Evolutionary conservation across 2,113 vertebrate species (phyloP).

Genomic region (Microcebus tavaratra): DNA sequence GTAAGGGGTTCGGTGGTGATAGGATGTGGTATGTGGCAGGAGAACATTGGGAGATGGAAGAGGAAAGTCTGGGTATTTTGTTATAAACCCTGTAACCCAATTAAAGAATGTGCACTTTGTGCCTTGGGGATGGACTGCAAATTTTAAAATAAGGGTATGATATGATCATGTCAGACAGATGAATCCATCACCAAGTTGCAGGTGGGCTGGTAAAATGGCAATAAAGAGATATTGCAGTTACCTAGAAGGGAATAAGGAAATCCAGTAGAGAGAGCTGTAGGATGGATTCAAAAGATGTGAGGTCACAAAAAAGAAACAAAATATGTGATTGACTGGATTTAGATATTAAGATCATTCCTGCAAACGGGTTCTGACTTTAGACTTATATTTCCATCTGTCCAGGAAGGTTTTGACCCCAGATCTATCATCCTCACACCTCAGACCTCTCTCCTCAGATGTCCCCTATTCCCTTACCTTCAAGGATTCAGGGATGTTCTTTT

Average conservation of each 20-base stretch:
- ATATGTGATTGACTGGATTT: neutral
- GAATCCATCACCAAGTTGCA: neutral
- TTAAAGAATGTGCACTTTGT: neutral
- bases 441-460: no score
- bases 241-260: neutral
- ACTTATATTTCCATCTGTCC: neutral
- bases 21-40: neutral
- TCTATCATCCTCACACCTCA: neutral
- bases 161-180: neutral
- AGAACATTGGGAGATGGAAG: neutral
- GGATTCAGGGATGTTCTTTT: constrained; percentile 16
- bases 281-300: neutral
- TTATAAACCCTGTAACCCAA: neutral
- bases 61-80: neutral
- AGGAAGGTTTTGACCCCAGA: neutral
- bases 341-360: neutral
- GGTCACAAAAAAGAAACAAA: neutral
- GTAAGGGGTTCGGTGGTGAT: neutral
- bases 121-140: neutral
- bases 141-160: neutral
- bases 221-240: neutral
- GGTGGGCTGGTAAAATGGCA: neutral
- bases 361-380: neutral
- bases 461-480: neutral
- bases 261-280: neutral